A percentile compares a stretch with the other conserved stretches of the same genome.
phyloP scores from a whole-genome alignment of 2,113 vertebrate genomes.

The Zosterops lateralis region DNA sequence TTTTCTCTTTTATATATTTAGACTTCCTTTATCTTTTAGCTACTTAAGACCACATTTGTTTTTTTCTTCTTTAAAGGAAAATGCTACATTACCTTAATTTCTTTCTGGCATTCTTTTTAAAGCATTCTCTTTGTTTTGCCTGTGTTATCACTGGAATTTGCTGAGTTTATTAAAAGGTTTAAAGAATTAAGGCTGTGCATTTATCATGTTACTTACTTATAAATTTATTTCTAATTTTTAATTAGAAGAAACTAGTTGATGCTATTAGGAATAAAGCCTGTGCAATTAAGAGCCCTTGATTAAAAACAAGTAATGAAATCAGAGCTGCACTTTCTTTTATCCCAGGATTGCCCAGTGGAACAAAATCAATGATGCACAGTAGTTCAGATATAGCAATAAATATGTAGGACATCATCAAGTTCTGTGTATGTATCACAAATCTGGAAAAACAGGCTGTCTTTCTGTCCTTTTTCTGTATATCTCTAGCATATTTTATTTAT shows the following conservation, averaged over 20 bases:
- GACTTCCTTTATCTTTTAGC: slow-evolving; percentile 52
- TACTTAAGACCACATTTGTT: slow-evolving; percentile 16
- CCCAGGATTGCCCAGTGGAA: background rate
- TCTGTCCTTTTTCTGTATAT: background rate
- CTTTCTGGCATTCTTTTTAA: slow-evolving; percentile 60
- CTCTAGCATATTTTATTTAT: background rate
- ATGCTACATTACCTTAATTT: slow-evolving; percentile 66
- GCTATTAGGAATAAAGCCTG: slow-evolving; percentile 11
- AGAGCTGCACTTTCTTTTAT: background rate
- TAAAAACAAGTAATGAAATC: slow-evolving; percentile 48
- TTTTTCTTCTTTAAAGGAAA: slow-evolving; percentile 15
- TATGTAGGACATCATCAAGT: background rate
- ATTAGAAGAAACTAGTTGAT: slow-evolving; percentile 23
- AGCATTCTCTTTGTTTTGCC: slow-evolving; percentile 38
- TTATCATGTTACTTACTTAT: background rate
- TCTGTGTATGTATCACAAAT: background rate
- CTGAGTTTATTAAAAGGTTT: slow-evolving; percentile 60
- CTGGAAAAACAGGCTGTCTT: background rate
- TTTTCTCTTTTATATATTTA: slow-evolving; percentile 41
- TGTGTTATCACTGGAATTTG: slow-evolving; percentile 46
- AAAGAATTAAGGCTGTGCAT: background rate
- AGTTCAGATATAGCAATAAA: slow-evolving; percentile 5
- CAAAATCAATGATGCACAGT: slow-evolving; percentile 12
- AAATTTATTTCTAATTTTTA: slow-evolving; percentile 18
- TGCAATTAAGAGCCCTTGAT: slow-evolving; percentile 38